Evolutionary conservation across 1,140 invertebrate species (phyloP).

Genomic region (Sitobion miscanthi): DNA sequence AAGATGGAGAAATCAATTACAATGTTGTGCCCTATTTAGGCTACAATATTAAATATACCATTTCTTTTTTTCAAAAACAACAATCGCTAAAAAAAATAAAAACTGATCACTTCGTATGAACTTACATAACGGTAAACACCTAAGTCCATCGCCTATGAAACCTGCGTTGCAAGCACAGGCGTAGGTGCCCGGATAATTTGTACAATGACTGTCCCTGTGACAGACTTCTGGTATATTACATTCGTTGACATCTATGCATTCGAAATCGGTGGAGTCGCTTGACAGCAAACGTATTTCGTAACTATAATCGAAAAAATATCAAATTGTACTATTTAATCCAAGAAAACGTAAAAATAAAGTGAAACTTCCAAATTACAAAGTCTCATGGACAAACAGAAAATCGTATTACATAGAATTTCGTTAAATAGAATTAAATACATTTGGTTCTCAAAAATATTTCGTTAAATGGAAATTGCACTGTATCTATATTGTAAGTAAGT

Average conservation of each 20-base stretch:
- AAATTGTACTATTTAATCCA: not conserved
- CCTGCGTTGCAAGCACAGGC: constrained; percentile 66
- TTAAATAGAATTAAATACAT: no score
- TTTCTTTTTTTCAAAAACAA: not conserved
- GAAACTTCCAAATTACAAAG: no score
- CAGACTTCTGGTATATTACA: constrained; percentile 67
- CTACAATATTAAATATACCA: not conserved
- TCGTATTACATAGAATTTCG: no score
- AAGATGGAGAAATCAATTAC: not conserved
- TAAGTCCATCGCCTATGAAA: constrained; percentile 67
- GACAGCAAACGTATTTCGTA: constrained; percentile 56
- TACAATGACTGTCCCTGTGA: constrained; percentile 64
- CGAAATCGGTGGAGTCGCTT: constrained; percentile 32
- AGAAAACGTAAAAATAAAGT: not conserved
- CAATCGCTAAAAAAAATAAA: not conserved
- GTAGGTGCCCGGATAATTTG: constrained; percentile 61
- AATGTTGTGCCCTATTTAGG: not conserved
- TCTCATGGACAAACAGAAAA: no score
- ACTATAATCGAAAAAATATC: not conserved
- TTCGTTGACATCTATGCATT: constrained; percentile 78
- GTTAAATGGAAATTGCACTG: no score
- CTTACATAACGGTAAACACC: constrained; percentile 60
- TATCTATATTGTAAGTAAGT: no score
- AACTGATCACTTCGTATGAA: not conserved
- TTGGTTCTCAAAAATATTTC: no score